Evolutionary conservation across 2,113 vertebrate species (phyloP).

Genomic region (Solenodon paradoxus): DNA sequence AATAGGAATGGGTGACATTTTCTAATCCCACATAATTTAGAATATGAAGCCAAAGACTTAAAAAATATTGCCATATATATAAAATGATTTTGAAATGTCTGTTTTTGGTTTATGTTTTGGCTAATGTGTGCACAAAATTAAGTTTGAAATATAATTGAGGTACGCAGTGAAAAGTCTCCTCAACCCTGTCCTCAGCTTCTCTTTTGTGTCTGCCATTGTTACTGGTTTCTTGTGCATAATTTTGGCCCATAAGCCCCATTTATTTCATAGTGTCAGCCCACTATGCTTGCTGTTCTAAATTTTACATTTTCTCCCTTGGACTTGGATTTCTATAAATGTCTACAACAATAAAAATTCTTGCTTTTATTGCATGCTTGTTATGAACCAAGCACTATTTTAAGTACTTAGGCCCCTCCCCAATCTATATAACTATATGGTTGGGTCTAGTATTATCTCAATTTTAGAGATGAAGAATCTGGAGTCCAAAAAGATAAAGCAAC

Average conservation of each 20-base stretch:
- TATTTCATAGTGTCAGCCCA: neutral
- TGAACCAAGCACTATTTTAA: neutral
- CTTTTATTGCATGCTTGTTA: neutral
- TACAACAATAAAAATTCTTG: neutral
- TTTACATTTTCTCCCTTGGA: neutral
- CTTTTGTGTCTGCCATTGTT: neutral
- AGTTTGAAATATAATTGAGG: neutral
- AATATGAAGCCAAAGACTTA: neutral
- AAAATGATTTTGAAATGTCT: neutral
- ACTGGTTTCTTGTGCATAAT: neutral
- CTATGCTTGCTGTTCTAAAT: neutral
- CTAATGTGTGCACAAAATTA: neutral
- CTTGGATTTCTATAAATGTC: neutral
- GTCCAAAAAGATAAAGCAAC: neutral
- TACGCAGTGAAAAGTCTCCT: neutral
- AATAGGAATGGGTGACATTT: conserved; percentile 27
- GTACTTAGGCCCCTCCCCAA: neutral
- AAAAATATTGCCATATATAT: neutral
- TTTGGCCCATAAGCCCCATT: neutral
- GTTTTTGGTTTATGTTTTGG: conserved; percentile 39
- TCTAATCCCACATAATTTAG: conserved; percentile 34
- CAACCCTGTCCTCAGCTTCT: neutral
- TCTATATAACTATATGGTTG: neutral
- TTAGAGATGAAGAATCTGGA: neutral
- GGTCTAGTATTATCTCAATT: neutral